These are phyloP conservation scores for Polyploca ridens DNA, from an alignment of 2,888 invertebrate genomes.

Conservation along the genomic window DNA sequence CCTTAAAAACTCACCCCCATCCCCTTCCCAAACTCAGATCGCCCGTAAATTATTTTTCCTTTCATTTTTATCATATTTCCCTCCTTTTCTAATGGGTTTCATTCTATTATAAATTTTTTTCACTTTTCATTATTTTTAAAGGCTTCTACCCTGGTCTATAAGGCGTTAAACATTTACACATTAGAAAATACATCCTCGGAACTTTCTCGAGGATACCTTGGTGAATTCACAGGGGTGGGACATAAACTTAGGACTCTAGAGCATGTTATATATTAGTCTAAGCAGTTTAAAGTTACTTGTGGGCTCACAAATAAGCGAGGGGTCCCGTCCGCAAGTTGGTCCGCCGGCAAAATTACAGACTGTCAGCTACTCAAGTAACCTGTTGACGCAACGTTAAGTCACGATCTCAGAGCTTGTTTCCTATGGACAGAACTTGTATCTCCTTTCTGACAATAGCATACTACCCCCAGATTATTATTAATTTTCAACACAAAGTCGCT, in stretches of 20 bases:
- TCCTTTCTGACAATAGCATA: slow-evolving; percentile 43
- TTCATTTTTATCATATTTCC: too few species aligned
- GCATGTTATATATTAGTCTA: slow-evolving; percentile 70
- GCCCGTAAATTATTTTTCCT: too few species aligned
- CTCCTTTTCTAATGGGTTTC: too few species aligned
- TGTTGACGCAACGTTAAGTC: slow-evolving; percentile 75
- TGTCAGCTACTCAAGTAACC: slow-evolving; percentile 80
- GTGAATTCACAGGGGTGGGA: slow-evolving; percentile 54
- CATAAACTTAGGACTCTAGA: slow-evolving; percentile 61
- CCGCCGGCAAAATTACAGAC: slow-evolving; percentile 76
- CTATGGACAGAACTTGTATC: slow-evolving; percentile 59
- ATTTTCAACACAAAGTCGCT: too few species aligned
- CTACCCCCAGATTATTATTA: slow-evolving; percentile 17
- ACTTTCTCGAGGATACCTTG: slow-evolving; percentile 47
- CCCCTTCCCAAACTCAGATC: too few species aligned
- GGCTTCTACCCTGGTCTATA: too few species aligned
- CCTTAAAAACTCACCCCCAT: too few species aligned
- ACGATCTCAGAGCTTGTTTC: slow-evolving; percentile 65
- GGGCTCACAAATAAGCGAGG: slow-evolving; percentile 71
- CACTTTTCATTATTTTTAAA: too few species aligned
- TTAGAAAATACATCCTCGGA: slow-evolving; percentile 45
- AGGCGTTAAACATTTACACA: slow-evolving; percentile 1
- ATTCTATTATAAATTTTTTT: too few species aligned
- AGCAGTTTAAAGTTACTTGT: slow-evolving; percentile 75
- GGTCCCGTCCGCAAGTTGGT: slow-evolving; percentile 67